A percentile compares a stretch with the other conserved stretches of the same genome.
These are phyloP conservation scores for Trachelus troglodyta DNA, from an alignment of 2,888 invertebrate genomes.

Conservation along the genomic window DNA sequence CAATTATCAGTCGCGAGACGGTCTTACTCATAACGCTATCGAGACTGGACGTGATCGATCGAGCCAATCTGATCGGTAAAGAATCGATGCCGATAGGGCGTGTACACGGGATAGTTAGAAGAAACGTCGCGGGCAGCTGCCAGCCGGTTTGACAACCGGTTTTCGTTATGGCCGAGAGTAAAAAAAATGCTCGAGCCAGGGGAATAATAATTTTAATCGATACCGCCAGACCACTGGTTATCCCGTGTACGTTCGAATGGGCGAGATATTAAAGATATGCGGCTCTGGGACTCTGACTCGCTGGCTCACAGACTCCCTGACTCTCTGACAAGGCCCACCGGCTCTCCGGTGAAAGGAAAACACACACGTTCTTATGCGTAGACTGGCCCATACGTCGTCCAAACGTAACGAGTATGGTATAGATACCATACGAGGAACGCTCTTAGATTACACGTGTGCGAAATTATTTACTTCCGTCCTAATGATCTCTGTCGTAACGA, in stretches of 20 bases:
- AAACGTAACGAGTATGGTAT: background rate
- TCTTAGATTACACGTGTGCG: background rate
- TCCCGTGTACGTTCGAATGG: constrained; percentile 25
- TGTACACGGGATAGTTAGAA: background rate
- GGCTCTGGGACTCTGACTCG: constrained; percentile 17
- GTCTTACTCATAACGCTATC: background rate
- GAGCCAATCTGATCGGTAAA: background rate
- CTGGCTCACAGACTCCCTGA: constrained; percentile 7
- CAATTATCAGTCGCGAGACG: background rate
- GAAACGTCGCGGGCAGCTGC: constrained; percentile 22
- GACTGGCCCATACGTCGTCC: background rate
- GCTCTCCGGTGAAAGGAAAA: constrained; percentile 60
- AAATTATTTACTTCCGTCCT: background rate
- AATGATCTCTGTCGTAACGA: background rate
- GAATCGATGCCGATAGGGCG: background rate
- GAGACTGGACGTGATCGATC: background rate
- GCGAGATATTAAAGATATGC: constrained; percentile 53
- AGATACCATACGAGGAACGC: background rate
- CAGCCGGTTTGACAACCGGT: constrained; percentile 29
- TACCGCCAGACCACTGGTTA: constrained; percentile 46
- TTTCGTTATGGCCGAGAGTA: constrained; percentile 23
- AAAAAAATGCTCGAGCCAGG: constrained; percentile 48
- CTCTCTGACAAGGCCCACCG: constrained; percentile 48
- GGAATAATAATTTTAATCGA: constrained; percentile 57
- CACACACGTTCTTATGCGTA: constrained; percentile 33